A percentile compares a stretch with the other conserved stretches of the same genome.
Evolutionary conservation across 2,888 invertebrate genomes (phyloP).

Genomic region (Oxyscelio sp.): DNA sequence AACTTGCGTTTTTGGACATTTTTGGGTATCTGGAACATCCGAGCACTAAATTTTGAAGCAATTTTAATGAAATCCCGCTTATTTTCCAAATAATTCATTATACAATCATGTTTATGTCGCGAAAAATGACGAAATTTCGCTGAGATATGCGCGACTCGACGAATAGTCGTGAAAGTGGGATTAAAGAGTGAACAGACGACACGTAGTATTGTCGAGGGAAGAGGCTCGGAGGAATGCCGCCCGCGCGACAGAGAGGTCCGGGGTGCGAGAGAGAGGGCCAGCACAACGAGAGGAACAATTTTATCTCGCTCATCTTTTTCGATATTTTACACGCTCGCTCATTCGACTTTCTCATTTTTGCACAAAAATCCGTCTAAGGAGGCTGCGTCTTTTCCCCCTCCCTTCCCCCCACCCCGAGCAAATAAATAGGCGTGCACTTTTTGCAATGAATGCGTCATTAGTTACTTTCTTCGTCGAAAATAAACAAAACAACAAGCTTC

Average conservation of each 20-base stretch:
- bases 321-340: constrained; percentile 63
- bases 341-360: constrained; percentile 63
- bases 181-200: constrained; percentile 73
- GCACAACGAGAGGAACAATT: no score
- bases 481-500: constrained; percentile 15
- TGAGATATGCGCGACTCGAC: constrained; percentile 56
- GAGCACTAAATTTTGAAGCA: no score
- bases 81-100: neutral
- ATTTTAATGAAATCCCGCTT: neutral
- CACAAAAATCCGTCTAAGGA: constrained; percentile 47
- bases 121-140: constrained; percentile 62
- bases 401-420: neutral
- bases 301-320: constrained; percentile 67
- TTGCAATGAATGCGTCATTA: constrained; percentile 40
- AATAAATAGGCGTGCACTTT: constrained; percentile 35
- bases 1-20: no score
- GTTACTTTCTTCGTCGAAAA: constrained; percentile 43
- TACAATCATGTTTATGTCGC: constrained; percentile 31
- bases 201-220: constrained; percentile 65
- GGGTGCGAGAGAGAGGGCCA: constrained; percentile 37
- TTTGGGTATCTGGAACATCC: no score
- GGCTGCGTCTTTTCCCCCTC: neutral
- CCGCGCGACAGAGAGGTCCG: constrained; percentile 8
- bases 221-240: constrained; percentile 57
- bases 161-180: constrained; percentile 72